Conservation (phyloP, 2,888 invertebrate species). For the Limenitis camilla region DNA sequence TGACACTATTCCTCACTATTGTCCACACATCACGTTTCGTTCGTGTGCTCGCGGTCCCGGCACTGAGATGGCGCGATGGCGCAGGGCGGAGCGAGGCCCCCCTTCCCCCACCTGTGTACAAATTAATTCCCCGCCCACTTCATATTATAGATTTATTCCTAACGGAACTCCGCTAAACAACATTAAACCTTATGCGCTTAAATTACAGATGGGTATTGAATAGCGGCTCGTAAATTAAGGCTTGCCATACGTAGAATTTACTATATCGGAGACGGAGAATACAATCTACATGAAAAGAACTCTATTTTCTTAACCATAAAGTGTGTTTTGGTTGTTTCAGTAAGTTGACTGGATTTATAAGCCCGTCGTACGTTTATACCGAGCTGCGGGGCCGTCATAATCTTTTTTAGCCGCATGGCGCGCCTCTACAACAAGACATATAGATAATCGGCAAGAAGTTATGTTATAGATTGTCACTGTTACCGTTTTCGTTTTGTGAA, state of each 20-base stretch:
- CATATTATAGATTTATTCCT: constrained; percentile 74
- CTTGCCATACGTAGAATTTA: constrained; percentile 67
- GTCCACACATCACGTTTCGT: constrained; percentile 23
- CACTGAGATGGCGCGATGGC: constrained; percentile 66
- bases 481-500: constrained; percentile 34
- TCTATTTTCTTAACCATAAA: constrained; percentile 35
- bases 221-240: constrained; percentile 63
- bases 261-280: constrained; percentile 48
- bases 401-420: constrained; percentile 70
- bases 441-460: constrained; percentile 51
- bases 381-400: constrained; percentile 65
- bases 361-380: constrained; percentile 51
- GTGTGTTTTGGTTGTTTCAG: constrained; percentile 37
- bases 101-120: constrained; percentile 52
- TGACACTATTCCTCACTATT: constrained; percentile 34
- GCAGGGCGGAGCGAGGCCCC: constrained; percentile 56
- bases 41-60: constrained; percentile 45
- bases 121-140: constrained; percentile 71
- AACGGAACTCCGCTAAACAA: constrained; percentile 53
- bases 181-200: constrained; percentile 64
- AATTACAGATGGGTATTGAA: constrained; percentile 65
- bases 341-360: constrained; percentile 52
- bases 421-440: constrained; percentile 53
- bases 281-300: constrained; percentile 40
- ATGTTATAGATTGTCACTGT: constrained; percentile 48